Evolutionary conservation across 1,140 invertebrate genomes (phyloP).

Genomic region (Chrysomallon squamiferum): DNA sequence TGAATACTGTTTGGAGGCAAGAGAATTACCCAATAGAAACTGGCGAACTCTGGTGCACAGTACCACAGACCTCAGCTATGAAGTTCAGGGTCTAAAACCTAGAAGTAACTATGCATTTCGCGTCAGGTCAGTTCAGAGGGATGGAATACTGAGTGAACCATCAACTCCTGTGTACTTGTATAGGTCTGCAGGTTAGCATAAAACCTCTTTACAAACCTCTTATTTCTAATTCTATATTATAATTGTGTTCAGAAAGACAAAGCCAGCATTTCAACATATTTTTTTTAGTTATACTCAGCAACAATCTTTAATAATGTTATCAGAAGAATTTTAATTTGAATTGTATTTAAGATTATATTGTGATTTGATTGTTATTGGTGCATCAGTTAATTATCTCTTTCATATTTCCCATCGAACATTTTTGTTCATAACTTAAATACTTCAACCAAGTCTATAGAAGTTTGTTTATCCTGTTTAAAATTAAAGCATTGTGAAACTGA

Average conservation of each 20-base stretch:
- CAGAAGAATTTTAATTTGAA: too few species aligned
- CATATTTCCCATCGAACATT: too few species aligned
- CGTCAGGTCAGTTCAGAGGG: constrained; percentile 94
- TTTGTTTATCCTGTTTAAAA: too few species aligned
- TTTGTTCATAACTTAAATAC: too few species aligned
- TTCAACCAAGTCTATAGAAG: too few species aligned
- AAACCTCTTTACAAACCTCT: background rate
- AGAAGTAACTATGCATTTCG: constrained; percentile 97
- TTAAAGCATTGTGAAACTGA: too few species aligned
- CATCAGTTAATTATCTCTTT: too few species aligned
- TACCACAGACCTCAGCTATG: constrained; percentile 35
- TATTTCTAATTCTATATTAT: background rate
- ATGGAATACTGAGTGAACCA: constrained; percentile 32
- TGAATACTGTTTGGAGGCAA: constrained; percentile 31
- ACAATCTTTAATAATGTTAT: too few species aligned
- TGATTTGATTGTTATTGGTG: too few species aligned
- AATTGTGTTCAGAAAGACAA: too few species aligned
- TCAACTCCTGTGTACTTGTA: constrained; percentile 45
- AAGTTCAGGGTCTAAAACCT: constrained; percentile 76
- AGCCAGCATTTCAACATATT: background rate
- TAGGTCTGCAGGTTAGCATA: constrained; percentile 39
- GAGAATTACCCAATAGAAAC: constrained; percentile 36
- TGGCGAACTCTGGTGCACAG: constrained; percentile 40
- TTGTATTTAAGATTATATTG: too few species aligned
- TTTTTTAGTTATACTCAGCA: background rate